These are phyloP conservation scores for Spatulosminthurus flaviceps DNA, from an alignment of 2,888 invertebrate species.

Conservation along the genomic window DNA sequence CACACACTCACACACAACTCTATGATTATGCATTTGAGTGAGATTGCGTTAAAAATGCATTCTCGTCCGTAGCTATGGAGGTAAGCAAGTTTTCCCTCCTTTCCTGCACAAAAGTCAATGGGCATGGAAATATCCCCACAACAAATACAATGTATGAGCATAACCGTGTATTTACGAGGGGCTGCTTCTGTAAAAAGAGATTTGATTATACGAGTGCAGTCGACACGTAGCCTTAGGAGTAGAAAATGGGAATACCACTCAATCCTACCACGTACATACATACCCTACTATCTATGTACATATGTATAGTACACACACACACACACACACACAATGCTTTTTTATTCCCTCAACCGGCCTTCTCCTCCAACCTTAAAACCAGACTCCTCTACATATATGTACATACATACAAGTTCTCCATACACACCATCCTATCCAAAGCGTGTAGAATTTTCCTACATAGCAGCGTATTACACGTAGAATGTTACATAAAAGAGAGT, in stretches of 20 bases:
- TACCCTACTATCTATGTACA: too few species aligned
- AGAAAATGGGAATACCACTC: not conserved
- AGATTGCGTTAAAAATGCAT: constrained; percentile 24
- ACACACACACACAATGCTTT: too few species aligned
- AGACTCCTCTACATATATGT: too few species aligned
- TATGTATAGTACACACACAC: too few species aligned
- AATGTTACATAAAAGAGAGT: constrained; percentile 1
- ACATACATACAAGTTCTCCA: too few species aligned
- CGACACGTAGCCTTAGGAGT: not conserved
- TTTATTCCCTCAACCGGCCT: too few species aligned
- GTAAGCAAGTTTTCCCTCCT: not conserved
- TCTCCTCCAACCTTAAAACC: too few species aligned
- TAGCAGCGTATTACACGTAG: not conserved
- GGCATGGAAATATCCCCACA: not conserved
- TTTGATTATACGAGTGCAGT: constrained; percentile 19
- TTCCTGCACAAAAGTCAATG: constrained; percentile 26
- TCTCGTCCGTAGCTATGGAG: not conserved
- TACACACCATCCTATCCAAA: too few species aligned
- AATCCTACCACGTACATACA: not conserved
- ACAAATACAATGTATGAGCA: constrained; percentile 11
- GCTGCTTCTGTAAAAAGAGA: constrained; percentile 24
- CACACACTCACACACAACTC: not conserved
- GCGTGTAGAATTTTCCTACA: too few species aligned
- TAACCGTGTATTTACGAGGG: constrained; percentile 18
- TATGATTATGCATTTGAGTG: constrained; percentile 3